Conservation (phyloP, 2,113 vertebrate genomes). For the Takifugu bimaculatus region DNA sequence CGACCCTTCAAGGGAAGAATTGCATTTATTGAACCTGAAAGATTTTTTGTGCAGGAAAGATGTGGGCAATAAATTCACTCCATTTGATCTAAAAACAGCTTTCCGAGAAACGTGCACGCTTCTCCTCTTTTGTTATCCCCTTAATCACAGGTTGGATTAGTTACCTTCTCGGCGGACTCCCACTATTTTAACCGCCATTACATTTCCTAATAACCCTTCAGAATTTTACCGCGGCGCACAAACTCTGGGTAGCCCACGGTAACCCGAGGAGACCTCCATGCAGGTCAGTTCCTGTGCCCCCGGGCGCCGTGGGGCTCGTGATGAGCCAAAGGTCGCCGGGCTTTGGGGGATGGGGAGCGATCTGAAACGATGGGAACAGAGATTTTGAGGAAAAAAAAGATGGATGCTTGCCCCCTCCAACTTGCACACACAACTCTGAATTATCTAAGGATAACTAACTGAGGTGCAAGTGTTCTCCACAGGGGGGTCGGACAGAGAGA, state of each 20-base stretch:
- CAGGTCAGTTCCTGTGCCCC: conserved; percentile 66
- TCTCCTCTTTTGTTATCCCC: conserved; percentile 13
- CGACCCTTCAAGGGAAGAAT: conserved; percentile 17
- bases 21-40: conserved; percentile 31
- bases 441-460: conserved; percentile 61
- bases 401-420: conserved; percentile 31
- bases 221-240: conserved; percentile 51
- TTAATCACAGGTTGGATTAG: conserved; percentile 34
- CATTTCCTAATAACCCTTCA: conserved; percentile 63
- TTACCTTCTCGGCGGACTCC: conserved; percentile 42
- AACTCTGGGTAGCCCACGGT: conserved; percentile 43
- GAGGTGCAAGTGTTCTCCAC: conserved; percentile 64
- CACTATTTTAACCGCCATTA: conserved; percentile 58
- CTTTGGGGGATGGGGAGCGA: conserved; percentile 6
- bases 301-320: conserved; percentile 32
- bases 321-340: conserved; percentile 57
- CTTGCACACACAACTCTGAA: conserved; percentile 45
- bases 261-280: conserved; percentile 56
- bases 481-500: conserved; percentile 47
- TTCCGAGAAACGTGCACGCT: conserved; percentile 4
- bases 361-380: conserved; percentile 16
- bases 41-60: conserved; percentile 8
- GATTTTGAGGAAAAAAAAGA: conserved; percentile 29
- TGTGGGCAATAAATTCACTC: neutral
- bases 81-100: conserved; percentile 9